Evolutionary conservation across 2,113 vertebrate species (phyloP).

Genomic region (Ameiurus melas): DNA sequence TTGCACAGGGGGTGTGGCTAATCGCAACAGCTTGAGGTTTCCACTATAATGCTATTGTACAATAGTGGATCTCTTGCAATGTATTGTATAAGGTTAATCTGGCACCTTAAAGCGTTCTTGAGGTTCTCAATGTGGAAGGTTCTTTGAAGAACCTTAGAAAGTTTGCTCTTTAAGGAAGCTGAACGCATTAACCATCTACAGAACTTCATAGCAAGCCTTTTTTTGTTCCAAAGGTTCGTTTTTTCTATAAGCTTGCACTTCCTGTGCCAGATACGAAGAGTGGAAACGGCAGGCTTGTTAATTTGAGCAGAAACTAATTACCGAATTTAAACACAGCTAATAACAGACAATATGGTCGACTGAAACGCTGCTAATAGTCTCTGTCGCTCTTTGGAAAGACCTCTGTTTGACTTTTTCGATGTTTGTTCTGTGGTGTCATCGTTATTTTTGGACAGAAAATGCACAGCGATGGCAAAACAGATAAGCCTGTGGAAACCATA

Average conservation of each 20-base stretch:
- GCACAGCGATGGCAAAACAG: slow-evolving; percentile 7
- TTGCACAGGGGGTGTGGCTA: background rate
- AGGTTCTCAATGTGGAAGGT: background rate
- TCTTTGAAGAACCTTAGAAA: background rate
- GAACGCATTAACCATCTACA: too few relatives aligned
- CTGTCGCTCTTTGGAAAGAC: background rate
- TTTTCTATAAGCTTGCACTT: background rate
- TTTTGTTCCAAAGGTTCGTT: background rate
- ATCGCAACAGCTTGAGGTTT: background rate
- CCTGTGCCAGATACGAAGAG: background rate
- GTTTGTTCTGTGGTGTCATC: slow-evolving; percentile 4
- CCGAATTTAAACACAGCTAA: background rate
- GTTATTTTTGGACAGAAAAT: slow-evolving; percentile 18
- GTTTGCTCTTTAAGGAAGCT: background rate
- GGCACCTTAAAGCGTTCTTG: too few relatives aligned
- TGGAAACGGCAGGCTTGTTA: background rate
- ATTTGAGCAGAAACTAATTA: slow-evolving; percentile 6
- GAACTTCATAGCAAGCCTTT: background rate
- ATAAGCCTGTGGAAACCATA: slow-evolving; percentile 32
- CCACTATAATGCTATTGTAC: background rate
- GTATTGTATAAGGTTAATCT: background rate
- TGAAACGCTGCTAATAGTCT: background rate
- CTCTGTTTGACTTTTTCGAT: background rate
- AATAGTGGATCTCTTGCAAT: background rate
- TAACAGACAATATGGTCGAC: background rate